Evolutionary conservation across 2,888 invertebrate species (phyloP), one percentile per base, ranked within the genome.

Genomic region (Scaptodrosophila latifasciaeformis): DNA sequence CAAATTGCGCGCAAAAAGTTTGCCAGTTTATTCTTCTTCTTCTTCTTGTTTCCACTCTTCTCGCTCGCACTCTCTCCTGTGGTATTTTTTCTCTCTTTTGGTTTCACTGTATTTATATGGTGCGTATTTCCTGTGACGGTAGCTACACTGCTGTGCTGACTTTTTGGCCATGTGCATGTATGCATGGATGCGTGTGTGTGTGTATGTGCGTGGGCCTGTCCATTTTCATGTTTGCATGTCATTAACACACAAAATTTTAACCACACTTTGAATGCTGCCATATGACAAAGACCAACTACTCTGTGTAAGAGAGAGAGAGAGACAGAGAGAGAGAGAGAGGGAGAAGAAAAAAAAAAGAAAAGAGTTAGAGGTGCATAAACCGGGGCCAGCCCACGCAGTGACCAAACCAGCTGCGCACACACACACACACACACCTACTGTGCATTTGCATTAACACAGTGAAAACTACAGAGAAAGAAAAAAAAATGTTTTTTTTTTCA

Each of bases 1-100:
- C 65, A 72, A 72, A 72, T 72, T 62, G 70, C 70, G 76, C 72
- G 76, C 55, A 72, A 72, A 76, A 63, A n/a, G n/a, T n/a, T n/a
- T n/a, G n/a, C n/a, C n/a, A n/a, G n/a, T n/a, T n/a, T n/a, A n/a
- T n/a, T n/a, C n/a, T n/a, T n/a, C n/a, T n/a, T n/a, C n/a, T 67
- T 67, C 49, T 69, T 65, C 59, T 69, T 68, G 66, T 64, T 67
- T 62, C 63, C 59, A 67, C 49, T 58, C 57, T 50, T 43, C 45
- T 39, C 19, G 35, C 53, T 17, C 40, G 37, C 18, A 12, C 29
- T 31, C 29, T 49, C 30, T 34, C 27, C 30, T 35, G 31, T 35
- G 15, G n/a, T 13, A 37, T 43, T 43, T 31, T 31, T 39, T 46
- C 61, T 40, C 59, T 59, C 54, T 46, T 44, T 54, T 44, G 49